These are phyloP conservation scores for Dipodomys spectabilis DNA, from an alignment of 2,113 vertebrate genomes.

Conservation along the genomic window DNA sequence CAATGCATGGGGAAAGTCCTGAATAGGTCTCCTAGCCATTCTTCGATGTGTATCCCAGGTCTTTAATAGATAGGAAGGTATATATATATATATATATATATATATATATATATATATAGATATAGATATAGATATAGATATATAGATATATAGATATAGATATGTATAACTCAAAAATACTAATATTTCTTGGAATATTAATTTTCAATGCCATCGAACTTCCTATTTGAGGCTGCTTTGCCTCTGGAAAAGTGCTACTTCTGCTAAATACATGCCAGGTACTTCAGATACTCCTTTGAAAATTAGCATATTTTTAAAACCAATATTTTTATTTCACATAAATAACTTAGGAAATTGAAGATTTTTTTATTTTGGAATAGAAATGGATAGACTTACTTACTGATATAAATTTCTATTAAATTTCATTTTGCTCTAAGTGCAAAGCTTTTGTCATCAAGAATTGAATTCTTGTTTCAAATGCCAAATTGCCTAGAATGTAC, in stretches of 20 bases:
- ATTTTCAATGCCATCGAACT: not conserved
- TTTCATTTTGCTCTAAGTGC: not conserved
- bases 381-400: not conserved
- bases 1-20: not conserved
- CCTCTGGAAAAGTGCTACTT: not conserved
- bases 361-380: conserved; percentile 1
- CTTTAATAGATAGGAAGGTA: not conserved
- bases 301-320: not conserved
- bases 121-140: no score
- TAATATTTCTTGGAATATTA: conserved; percentile 9
- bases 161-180: no score
- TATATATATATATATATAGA: no score
- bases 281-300: not conserved
- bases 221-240: conserved; percentile 26
- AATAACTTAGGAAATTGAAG: not conserved
- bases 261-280: not conserved
- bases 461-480: not conserved
- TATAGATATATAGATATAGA: no score
- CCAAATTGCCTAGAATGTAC: not conserved
- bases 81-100: not conserved
- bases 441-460: conserved; percentile 40
- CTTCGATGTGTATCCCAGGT: not conserved
- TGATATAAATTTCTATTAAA: not conserved
- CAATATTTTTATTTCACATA: conserved; percentile 25
- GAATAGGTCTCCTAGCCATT: not conserved